phyloP scores from a whole-genome alignment of 53 echinoderm and acorn worm species.

The Paelopatides confundens region DNA sequence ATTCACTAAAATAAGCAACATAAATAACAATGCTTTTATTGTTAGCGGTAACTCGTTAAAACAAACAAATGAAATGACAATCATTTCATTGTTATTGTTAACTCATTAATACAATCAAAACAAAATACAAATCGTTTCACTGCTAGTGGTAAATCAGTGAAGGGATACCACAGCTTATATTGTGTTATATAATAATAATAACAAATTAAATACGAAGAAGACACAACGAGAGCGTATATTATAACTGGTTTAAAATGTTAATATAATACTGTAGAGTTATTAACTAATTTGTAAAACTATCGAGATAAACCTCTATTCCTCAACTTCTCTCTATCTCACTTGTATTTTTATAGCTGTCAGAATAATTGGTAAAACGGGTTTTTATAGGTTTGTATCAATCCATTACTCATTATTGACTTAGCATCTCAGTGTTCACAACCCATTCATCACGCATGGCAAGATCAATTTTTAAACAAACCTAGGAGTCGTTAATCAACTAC shows the following conservation, averaged over 20 bases:
- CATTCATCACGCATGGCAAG: neutral
- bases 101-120: no score
- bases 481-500: neutral
- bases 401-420: neutral
- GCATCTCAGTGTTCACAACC: neutral
- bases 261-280: neutral
- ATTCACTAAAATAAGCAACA: no score
- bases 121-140: no score
- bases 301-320: neutral
- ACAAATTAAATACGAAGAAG: neutral
- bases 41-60: no score
- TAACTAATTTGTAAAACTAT: neutral
- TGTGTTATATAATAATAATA: no score
- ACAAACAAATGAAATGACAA: no score
- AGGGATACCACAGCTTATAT: no score
- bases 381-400: neutral
- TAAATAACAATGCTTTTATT: no score
- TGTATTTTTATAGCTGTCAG: neutral
- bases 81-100: no score
- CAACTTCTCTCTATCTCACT: neutral
- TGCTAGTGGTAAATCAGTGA: no score
- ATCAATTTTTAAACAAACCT: constrained; percentile 28
- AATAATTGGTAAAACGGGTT: constrained; percentile 29
- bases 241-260: no score
- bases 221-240: neutral